Base-by-base conservation (phyloP, 2,888 invertebrate genomes). In the Rhaphigaster nebulosa region DNA sequence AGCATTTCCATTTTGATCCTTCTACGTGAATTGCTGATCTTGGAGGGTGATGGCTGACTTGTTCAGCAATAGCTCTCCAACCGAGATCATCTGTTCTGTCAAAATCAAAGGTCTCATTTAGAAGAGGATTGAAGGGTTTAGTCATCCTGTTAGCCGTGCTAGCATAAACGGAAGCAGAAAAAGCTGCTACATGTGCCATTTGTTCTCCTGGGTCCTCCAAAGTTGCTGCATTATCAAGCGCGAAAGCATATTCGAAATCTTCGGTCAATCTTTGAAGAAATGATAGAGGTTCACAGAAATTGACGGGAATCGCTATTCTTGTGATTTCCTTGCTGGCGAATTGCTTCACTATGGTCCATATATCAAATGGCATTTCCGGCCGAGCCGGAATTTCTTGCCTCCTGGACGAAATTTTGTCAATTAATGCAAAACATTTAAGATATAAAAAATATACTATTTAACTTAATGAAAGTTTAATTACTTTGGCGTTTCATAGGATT, bases 241-340 rank as follows among this genome's bases (percentile, higher is more conserved):
- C 95, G 60, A 97, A 95, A 20, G 98, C 96, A 94, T 99, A 99
- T 94, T 99, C 99, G 94, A 98, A 98, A 94, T 99, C 99, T 94
- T 99, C 99, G 5, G 98, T 98, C 93, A 99, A 95, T 93, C 99
- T 96, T 94, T 99, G 99, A 93, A 99, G 95, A 97, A 99, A 98
- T 54, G 99, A 99, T 92, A 99, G 95, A 34, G 99, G 99, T 94
- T 99, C 99, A 93, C 98, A 99, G 94, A 99, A 99, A 95, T 99
- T 99, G 90, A 99, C 95, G 2, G 88, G 88, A 23, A 56, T 13
- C 95, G 91, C 41, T 45, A 91, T 60, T n/a, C 34, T 60, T 20
- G 88, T 56, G 18, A 88, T 41, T 34, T 88, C 88, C 5, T 15
- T n/a, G 12, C 45, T 12, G 13, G 84, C 41, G 18, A 84, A 84